These are phyloP conservation scores for Octodon degus DNA, from an alignment of 2,113 vertebrate genomes.

Conservation along the genomic window DNA sequence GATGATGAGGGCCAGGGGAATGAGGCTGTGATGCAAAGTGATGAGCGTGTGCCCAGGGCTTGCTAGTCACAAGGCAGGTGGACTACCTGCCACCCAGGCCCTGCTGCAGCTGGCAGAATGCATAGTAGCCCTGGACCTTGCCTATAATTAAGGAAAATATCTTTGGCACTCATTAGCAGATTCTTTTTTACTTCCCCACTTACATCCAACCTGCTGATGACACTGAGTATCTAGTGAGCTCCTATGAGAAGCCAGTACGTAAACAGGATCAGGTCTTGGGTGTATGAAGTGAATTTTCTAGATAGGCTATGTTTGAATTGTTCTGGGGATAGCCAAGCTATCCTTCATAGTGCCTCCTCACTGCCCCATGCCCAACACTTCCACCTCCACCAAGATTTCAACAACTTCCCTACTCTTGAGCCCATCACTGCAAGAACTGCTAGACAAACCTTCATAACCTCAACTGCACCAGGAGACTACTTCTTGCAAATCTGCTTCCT, in stretches of 20 bases:
- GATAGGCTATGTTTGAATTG: background rate
- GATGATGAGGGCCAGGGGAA: background rate
- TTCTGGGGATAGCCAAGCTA: background rate
- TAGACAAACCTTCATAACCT: background rate
- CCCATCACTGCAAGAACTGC: background rate
- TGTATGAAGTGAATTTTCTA: background rate
- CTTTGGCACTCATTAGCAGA: background rate
- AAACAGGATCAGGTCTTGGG: background rate
- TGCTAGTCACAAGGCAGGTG: background rate
- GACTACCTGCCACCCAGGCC: background rate
- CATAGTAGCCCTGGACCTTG: background rate
- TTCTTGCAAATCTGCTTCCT: conserved; percentile 27
- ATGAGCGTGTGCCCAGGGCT: background rate
- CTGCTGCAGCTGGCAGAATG: background rate
- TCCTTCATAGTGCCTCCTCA: background rate
- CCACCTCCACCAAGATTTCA: background rate
- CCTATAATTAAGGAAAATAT: background rate
- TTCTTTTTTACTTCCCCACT: background rate
- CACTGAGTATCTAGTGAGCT: background rate
- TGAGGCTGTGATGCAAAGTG: background rate
- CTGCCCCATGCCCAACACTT: accelerated
- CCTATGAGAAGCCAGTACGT: background rate
- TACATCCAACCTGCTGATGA: background rate
- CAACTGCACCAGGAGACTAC: background rate
- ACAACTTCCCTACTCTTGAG: background rate